Evolutionary conservation across 2,888 invertebrate genomes (phyloP).

Genomic region (Balanococcus diminutus): DNA sequence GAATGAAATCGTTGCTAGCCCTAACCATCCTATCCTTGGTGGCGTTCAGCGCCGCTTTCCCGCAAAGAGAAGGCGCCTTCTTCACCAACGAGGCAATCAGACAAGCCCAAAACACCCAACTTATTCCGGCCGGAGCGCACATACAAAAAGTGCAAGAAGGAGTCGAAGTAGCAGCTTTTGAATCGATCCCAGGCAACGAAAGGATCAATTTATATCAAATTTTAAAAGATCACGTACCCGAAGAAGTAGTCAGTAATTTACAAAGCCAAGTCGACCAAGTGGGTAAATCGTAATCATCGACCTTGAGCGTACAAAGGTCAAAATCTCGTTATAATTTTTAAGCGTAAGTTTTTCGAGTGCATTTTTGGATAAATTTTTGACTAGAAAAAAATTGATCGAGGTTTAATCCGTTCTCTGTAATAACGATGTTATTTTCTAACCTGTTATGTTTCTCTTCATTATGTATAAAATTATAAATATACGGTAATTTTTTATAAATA

Average conservation of each 20-base stretch:
- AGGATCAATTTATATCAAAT: slow-evolving; percentile 83
- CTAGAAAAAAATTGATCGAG: background rate
- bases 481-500: background rate
- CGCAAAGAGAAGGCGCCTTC: slow-evolving; percentile 73
- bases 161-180: slow-evolving; percentile 83
- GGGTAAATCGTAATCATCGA: slow-evolving; percentile 63
- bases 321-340: slow-evolving; percentile 23
- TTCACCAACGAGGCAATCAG: slow-evolving; percentile 86
- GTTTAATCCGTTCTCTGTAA: background rate
- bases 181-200: slow-evolving; percentile 84
- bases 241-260: slow-evolving; percentile 86
- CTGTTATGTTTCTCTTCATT: background rate
- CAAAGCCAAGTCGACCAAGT: slow-evolving; percentile 85
- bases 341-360: background rate
- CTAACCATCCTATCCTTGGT: slow-evolving; percentile 63
- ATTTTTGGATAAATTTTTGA: slow-evolving; percentile 1
- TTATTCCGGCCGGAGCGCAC: slow-evolving; percentile 84
- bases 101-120: slow-evolving; percentile 82
- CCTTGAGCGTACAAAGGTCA: background rate
- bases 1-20: slow-evolving; percentile 53
- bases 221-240: slow-evolving; percentile 82
- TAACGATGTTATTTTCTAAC: background rate
- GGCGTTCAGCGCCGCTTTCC: slow-evolving; percentile 67
- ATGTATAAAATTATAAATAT: slow-evolving; percentile 5
- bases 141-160: slow-evolving; percentile 82